A percentile compares a stretch with the other conserved stretches of the same genome.
phyloP scores from a whole-genome alignment of 2,888 invertebrate genomes.

The Gari tellinella region DNA sequence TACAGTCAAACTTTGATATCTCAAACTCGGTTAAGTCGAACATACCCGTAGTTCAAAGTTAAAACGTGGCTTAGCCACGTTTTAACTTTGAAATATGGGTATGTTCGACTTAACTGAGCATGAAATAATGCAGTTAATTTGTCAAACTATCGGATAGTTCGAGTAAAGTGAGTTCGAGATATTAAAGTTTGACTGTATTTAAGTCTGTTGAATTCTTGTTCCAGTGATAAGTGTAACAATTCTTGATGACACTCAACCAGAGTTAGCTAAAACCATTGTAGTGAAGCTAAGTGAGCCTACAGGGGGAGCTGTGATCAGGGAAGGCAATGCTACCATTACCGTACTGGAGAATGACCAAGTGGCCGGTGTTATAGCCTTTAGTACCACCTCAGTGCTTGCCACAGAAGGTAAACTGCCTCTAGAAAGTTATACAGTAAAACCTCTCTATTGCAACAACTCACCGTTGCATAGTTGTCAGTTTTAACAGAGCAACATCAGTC shows the following conservation, averaged over 20 bases:
- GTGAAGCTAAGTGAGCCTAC: constrained; percentile 73
- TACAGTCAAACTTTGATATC: no score
- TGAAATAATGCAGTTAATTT: no score
- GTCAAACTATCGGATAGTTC: no score
- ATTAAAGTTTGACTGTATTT: no score
- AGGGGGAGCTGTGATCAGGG: constrained; percentile 78
- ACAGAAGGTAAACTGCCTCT: constrained; percentile 82
- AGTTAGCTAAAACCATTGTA: constrained; percentile 76
- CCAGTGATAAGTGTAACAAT: constrained; percentile 82
- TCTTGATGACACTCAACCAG: constrained; percentile 79
- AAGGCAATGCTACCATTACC: constrained; percentile 71
- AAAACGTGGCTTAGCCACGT: no score
- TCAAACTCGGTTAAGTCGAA: no score
- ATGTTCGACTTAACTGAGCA: no score
- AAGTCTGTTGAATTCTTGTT: no score
- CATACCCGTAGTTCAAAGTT: no score
- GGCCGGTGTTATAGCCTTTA: constrained; percentile 80
- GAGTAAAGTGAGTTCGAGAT: no score
- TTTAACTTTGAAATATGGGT: no score
- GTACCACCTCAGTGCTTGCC: constrained; percentile 72
- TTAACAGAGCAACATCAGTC: no score
- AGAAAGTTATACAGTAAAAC: background rate
- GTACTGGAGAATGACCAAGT: constrained; percentile 83
- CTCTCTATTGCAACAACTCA: background rate
- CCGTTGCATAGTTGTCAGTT: background rate